Percentiles rank a stretch among this genome's conserved stretches.
Evolutionary conservation across 2,888 invertebrate genomes (phyloP).

Genomic region (Eueremaeus valkanovi): DNA sequence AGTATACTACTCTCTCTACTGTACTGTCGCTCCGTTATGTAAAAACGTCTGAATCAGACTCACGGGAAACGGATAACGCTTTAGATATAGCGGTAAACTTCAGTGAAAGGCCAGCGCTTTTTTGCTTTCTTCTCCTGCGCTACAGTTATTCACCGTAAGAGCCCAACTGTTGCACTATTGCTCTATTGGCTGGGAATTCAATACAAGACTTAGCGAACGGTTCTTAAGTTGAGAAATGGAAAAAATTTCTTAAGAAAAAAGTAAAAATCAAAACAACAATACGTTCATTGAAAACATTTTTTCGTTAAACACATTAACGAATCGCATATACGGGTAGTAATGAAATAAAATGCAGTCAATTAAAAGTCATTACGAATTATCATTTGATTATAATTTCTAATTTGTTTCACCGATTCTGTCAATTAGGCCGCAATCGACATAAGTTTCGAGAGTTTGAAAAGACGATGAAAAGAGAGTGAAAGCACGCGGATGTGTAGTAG

Average conservation of each 20-base stretch:
- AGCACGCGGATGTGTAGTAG: conserved; percentile 12
- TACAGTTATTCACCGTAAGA: neutral
- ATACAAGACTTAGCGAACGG: neutral
- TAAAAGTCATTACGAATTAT: neutral
- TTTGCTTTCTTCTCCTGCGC: neutral
- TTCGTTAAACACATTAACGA: neutral
- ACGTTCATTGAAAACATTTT: neutral
- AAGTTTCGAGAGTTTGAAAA: neutral
- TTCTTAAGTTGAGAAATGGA: neutral
- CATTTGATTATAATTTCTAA: neutral
- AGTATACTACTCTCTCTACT: too few relatives aligned
- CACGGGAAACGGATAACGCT: conserved; percentile 33
- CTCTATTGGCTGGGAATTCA: neutral
- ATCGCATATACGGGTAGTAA: conserved; percentile 9
- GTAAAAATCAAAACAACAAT: neutral
- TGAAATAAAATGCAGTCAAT: neutral
- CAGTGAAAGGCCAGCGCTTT: neutral
- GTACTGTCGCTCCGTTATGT: conserved; percentile 19
- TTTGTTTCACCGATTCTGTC: neutral
- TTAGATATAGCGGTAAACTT: conserved; percentile 27
- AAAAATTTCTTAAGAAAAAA: neutral
- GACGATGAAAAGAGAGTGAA: conserved; percentile 5
- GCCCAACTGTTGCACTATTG: conserved; percentile 28
- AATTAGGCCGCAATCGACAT: neutral
- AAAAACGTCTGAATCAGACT: conserved; percentile 14